Conservation (phyloP, 2,888 invertebrate species). For the Polyommatus icarus region DNA sequence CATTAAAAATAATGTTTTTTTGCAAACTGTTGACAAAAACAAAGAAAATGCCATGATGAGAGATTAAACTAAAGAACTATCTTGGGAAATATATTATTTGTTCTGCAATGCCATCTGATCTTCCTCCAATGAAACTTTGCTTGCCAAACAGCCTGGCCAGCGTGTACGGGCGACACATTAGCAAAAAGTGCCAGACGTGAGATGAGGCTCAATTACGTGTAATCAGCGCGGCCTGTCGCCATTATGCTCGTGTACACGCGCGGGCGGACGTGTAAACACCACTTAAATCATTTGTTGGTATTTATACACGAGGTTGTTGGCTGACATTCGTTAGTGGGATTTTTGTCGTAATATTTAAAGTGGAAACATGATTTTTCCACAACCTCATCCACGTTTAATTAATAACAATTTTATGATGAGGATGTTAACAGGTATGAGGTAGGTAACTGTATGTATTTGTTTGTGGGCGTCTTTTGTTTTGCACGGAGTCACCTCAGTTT, state of each 20-base stretch:
- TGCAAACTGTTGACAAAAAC: not conserved
- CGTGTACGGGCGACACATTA: not conserved
- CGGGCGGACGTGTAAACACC: conserved; percentile 2
- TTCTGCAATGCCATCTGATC: not conserved
- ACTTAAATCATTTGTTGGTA: conserved; percentile 8
- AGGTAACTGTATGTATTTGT: too few relatives aligned
- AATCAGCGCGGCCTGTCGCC: not conserved
- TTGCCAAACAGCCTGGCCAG: not conserved
- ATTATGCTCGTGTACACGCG: not conserved
- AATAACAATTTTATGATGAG: too few relatives aligned
- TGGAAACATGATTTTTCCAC: not conserved
- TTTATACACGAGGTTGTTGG: not conserved
- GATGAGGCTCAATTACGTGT: conserved; percentile 24
- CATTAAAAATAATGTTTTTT: not conserved
- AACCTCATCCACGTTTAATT: not conserved
- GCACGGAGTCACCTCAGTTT: too few relatives aligned
- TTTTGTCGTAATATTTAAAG: not conserved
- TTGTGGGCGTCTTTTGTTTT: too few relatives aligned
- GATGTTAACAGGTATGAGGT: too few relatives aligned
- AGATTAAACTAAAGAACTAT: not conserved
- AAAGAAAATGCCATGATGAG: not conserved
- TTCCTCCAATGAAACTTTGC: not conserved
- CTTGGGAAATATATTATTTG: not conserved
- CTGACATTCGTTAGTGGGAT: not conserved
- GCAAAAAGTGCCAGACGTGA: not conserved